Evolutionary conservation across 2,113 vertebrate species (phyloP).

Genomic region (Syngnathoides biaculeatus): DNA sequence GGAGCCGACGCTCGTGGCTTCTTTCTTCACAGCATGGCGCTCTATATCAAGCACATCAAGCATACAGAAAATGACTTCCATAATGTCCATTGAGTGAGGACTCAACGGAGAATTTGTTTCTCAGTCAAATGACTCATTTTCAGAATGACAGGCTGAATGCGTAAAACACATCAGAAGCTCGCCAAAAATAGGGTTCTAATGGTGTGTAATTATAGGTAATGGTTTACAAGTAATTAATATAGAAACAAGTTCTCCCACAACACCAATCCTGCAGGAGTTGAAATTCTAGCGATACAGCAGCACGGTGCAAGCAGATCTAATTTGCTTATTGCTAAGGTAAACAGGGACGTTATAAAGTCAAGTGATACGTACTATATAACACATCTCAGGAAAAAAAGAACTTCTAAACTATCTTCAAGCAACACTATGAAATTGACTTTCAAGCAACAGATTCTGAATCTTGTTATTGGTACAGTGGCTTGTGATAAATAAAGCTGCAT

Average conservation of each 20-base stretch:
- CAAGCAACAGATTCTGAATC: too few species aligned
- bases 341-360: background rate
- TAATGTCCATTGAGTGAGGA: conserved; percentile 60
- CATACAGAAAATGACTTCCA: conserved; percentile 65
- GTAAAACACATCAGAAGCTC: conserved; percentile 15
- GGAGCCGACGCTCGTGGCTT: conserved; percentile 53
- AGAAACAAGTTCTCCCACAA: conserved; percentile 16
- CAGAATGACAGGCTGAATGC: conserved; percentile 10
- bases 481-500: too few species aligned
- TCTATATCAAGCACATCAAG: conserved; percentile 70
- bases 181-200: background rate
- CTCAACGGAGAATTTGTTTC: conserved; percentile 7
- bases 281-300: conserved; percentile 17
- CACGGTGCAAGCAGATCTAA: background rate
- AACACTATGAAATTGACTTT: too few species aligned
- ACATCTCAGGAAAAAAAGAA: too few species aligned
- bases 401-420: too few species aligned
- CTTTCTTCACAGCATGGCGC: conserved; percentile 70
- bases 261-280: conserved; percentile 10
- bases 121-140: conserved; percentile 3
- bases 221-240: conserved; percentile 10
- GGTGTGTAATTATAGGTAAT: background rate
- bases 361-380: too few species aligned
- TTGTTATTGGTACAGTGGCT: too few species aligned
- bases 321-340: background rate